Evolutionary conservation across 2,888 invertebrate species (phyloP), one percentile per base, ranked within the genome.

Genomic region (Tachina grossa): DNA sequence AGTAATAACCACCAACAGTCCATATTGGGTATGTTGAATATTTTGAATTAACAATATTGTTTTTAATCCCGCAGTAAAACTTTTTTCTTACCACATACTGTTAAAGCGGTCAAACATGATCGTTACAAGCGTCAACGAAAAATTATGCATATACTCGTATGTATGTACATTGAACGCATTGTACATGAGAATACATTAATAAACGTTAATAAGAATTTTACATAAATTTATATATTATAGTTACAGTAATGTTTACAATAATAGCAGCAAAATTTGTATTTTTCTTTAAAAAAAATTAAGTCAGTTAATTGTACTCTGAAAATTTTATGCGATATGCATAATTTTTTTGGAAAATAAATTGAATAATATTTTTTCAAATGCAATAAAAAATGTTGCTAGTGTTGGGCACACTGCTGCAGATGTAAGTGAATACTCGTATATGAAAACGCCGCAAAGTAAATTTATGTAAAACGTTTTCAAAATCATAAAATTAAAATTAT

Each of bases 181-280:
- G 9, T 13, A 49, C 55, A 69, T 59, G 49, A 14, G 39, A 59
- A 59, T 19, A 31, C 43, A 51, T n/a, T 74, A 74, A 74, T 78
- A 85, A 75, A 74, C 69, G 63, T 85, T 69, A 82, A 82, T 66
- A 75, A 76, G 65, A 76, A 84, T 80, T 79, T 47, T 65, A 57
- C 53, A 14, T 51, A 61, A 51, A 78, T 69, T 68, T 69, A 8
- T 55, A 55, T 14, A 71, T 9, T 45, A n/a, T 75, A 53, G 65
- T 43, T 11, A 55, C 19, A 22, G 31, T 31, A 31, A 31, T 31
- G 6, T 6, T 31, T 6, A 6, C 31, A 31, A 31, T 31, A 6
- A 31, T 31, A 31, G 31, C 31, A 31, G 31, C 31, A 31, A 31
- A 31, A 31, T 4, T 31, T 31, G 4, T 31, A 3, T 31, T 2